Conservation (phyloP, 2,113 vertebrate genomes). For the Mesoclemmys tuberculata region DNA sequence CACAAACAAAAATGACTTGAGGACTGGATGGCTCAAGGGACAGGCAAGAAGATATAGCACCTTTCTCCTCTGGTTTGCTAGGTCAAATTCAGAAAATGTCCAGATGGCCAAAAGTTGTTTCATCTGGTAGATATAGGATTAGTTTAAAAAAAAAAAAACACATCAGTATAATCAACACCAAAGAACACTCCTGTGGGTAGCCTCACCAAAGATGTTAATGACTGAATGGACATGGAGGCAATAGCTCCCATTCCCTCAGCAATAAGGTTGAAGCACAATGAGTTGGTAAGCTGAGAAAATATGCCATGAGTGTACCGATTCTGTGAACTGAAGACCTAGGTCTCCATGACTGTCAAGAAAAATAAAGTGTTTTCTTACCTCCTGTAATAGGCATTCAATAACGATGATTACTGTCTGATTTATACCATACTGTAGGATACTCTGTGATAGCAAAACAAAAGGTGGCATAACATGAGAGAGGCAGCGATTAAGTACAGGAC, state of each 20-base stretch:
- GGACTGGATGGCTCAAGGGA: slow-evolving; percentile 1
- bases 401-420: neutral
- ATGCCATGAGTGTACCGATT: neutral
- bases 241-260: neutral
- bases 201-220: neutral
- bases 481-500: neutral
- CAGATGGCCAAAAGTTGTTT: slow-evolving; percentile 19
- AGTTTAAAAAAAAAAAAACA: neutral
- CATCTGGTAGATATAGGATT: neutral
- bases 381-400: neutral
- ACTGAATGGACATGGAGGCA: neutral
- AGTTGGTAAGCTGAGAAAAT: neutral
- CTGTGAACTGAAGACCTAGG: neutral
- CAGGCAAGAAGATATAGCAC: slow-evolving; percentile 6
- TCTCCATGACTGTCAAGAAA: neutral
- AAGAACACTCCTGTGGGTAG: neutral
- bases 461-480: neutral
- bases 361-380: neutral
- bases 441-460: neutral
- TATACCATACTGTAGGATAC: neutral
- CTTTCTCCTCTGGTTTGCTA: neutral
- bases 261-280: neutral
- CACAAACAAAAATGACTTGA: slow-evolving; percentile 32
- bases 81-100: slow-evolving; percentile 31
- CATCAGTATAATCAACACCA: neutral